These are phyloP conservation scores for Penaeus indicus DNA, from an alignment of 1,140 invertebrate genomes.

Conservation along the genomic window DNA sequence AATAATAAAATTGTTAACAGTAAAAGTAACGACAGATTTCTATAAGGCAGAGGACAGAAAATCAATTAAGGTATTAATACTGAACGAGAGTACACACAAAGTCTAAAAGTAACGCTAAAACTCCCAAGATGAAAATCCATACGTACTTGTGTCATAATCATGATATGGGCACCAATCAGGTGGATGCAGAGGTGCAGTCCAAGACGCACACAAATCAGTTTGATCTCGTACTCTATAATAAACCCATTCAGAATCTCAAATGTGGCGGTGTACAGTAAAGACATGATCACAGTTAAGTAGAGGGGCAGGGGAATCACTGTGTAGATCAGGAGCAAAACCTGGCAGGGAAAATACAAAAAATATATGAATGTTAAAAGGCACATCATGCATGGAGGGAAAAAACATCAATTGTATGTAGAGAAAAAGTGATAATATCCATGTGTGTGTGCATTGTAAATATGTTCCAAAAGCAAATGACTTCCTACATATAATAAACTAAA, in stretches of 20 bases:
- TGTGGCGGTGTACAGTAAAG: conserved; percentile 82
- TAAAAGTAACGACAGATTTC: too few relatives aligned
- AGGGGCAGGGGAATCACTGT: conserved; percentile 92
- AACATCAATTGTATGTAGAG: background rate
- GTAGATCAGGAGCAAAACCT: conserved; percentile 89
- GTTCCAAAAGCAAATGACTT: too few relatives aligned
- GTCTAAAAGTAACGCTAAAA: background rate
- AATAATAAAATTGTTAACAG: too few relatives aligned
- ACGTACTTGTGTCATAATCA: conserved; percentile 85
- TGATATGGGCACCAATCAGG: conserved; percentile 91
- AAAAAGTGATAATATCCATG: background rate
- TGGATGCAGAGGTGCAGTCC: conserved; percentile 91
- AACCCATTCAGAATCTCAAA: conserved; percentile 77
- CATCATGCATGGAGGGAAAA: conserved; percentile 8
- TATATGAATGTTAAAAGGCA: conserved; percentile 41
- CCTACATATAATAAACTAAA: background rate
- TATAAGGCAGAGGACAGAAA: too few relatives aligned
- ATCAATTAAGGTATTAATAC: too few relatives aligned
- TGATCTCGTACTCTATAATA: conserved; percentile 61
- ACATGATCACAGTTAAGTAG: conserved; percentile 84
- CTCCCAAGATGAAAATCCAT: background rate
- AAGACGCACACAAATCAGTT: conserved; percentile 78
- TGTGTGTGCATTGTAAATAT: background rate
- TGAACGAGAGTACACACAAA: background rate
- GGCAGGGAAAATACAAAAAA: conserved; percentile 69